phyloP scores from a whole-genome alignment of 2,113 vertebrate genomes.

The Dipodomys spectabilis region DNA sequence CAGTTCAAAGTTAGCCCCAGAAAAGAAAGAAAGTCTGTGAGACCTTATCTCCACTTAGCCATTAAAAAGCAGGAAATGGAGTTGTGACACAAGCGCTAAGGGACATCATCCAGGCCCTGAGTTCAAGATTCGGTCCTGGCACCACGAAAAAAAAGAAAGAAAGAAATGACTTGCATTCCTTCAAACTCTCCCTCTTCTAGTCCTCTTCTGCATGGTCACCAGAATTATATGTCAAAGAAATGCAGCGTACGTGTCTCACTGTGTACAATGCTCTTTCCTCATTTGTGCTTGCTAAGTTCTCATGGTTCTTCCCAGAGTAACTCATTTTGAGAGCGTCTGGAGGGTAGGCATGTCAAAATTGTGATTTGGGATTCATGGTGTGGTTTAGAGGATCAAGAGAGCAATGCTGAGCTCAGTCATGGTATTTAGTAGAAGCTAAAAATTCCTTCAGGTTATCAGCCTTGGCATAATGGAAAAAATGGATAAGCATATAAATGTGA shows the following conservation, averaged over 20 bases:
- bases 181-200: background rate
- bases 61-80: too few species aligned
- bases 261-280: background rate
- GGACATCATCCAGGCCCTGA: too few species aligned
- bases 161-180: too few species aligned
- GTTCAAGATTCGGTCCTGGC: too few species aligned
- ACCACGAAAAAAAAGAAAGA: too few species aligned
- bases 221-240: background rate
- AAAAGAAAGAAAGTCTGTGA: too few species aligned
- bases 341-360: background rate
- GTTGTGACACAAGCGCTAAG: too few species aligned
- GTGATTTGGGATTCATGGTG: background rate
- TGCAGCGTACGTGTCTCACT: background rate
- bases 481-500: background rate
- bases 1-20: too few species aligned
- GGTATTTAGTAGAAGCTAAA: background rate
- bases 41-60: too few species aligned
- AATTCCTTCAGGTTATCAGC: background rate
- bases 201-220: background rate
- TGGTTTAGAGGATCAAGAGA: constrained; percentile 6
- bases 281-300: background rate
- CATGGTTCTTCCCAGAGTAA: background rate
- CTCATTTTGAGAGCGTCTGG: background rate
- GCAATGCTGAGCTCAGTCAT: background rate
- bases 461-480: background rate